Evolutionary conservation across 2,888 invertebrate species (phyloP).

Genomic region (Melangyna quadrimaculata): DNA sequence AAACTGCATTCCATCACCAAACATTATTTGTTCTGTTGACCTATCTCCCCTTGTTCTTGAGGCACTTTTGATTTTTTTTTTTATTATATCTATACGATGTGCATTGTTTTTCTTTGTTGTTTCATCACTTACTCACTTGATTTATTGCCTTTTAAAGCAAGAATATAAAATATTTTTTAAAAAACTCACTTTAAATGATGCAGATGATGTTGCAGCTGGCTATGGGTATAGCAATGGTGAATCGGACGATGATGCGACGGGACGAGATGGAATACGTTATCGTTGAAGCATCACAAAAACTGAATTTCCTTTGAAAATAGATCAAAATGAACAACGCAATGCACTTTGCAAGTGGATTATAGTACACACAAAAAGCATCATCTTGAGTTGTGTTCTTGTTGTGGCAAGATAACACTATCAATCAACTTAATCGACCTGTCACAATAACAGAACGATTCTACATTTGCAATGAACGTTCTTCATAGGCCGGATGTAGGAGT

Average conservation of each 20-base stretch:
- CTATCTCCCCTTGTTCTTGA: background rate
- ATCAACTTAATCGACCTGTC: constrained; percentile 70
- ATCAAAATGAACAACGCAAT: constrained; percentile 55
- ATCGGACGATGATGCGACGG: background rate
- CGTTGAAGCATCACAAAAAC: background rate
- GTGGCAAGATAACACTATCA: constrained; percentile 47
- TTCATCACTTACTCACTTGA: constrained; percentile 60
- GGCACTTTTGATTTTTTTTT: background rate
- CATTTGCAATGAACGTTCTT: background rate
- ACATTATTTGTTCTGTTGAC: background rate
- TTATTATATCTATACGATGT: background rate
- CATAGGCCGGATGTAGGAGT: background rate
- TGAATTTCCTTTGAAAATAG: constrained; percentile 14
- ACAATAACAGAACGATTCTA: constrained; percentile 67
- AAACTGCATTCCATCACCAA: background rate
- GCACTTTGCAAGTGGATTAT: constrained; percentile 26
- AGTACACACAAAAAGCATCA: constrained; percentile 34
- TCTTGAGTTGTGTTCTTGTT: constrained; percentile 49
- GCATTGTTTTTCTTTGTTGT: background rate
- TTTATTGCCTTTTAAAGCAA: constrained; percentile 50
- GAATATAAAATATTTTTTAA: constrained; percentile 33
- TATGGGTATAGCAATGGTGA: too few species aligned
- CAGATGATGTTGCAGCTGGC: constrained; percentile 36
- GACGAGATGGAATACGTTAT: background rate
- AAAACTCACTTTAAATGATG: constrained; percentile 65